These are phyloP conservation scores for Acronicta alni DNA, from an alignment of 2,888 invertebrate genomes.

Conservation along the genomic window DNA sequence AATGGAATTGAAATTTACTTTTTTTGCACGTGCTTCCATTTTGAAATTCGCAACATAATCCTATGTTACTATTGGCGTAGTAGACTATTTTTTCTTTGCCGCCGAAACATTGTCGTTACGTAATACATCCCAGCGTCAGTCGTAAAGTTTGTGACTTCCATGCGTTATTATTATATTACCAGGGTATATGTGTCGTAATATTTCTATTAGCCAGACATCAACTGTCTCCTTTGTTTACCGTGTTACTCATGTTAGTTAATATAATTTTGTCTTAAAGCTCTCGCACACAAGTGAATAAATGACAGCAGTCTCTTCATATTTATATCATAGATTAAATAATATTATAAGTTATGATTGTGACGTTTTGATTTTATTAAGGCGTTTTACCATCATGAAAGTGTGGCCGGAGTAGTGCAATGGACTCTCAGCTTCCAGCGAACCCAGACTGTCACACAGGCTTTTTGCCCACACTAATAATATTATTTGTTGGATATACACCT, in stretches of 20 bases:
- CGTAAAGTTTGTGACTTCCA: slow-evolving; percentile 60
- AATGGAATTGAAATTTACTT: slow-evolving; percentile 62
- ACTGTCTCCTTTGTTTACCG: slow-evolving; percentile 51
- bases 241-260: slow-evolving; percentile 40
- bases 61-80: slow-evolving; percentile 30
- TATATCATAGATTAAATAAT: no score
- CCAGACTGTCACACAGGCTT: no score
- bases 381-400: no score
- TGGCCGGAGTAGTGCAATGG: no score
- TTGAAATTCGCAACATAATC: slow-evolving; percentile 52
- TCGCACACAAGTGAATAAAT: slow-evolving; percentile 13
- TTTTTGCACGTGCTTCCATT: slow-evolving; percentile 54
- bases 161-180: slow-evolving; percentile 59
- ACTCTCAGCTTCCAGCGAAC: no score
- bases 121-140: slow-evolving; percentile 51
- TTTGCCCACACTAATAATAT: no score
- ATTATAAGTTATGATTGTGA: slow-evolving; percentile 1
- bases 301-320: slow-evolving; percentile 1
- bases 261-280: slow-evolving; percentile 40
- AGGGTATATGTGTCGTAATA: slow-evolving; percentile 55
- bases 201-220: slow-evolving; percentile 58
- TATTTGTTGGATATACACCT: no score
- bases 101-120: slow-evolving; percentile 46
- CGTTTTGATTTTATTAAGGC: slow-evolving; percentile 1
- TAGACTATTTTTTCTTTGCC: slow-evolving; percentile 47